Conservation (phyloP, 1,140 invertebrate genomes). For the Drosophila teissieri region DNA sequence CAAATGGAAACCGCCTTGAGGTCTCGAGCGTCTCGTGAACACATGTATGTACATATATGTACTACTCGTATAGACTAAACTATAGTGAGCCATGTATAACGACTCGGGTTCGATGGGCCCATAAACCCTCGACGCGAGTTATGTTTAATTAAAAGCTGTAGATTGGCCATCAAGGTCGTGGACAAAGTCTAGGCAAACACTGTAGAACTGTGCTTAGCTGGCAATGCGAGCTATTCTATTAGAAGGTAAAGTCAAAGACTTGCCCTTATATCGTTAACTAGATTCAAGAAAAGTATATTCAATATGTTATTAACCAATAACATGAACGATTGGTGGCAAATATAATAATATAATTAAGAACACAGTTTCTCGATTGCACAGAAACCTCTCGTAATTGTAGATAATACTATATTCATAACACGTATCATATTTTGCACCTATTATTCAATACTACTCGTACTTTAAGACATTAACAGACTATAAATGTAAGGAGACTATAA, state of each 20-base stretch:
- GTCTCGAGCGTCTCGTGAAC: slow-evolving; percentile 24
- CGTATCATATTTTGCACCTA: neutral
- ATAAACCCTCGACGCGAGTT: slow-evolving; percentile 39
- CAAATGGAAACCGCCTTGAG: slow-evolving; percentile 16
- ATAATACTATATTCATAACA: slow-evolving; percentile 1
- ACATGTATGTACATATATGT: too few relatives aligned
- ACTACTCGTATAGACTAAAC: neutral
- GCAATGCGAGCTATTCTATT: neutral
- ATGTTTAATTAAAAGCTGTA: slow-evolving; percentile 43
- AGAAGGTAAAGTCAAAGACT: neutral
- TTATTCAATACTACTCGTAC: slow-evolving; percentile 1
- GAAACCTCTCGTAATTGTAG: neutral
- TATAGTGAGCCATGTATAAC: slow-evolving; percentile 9
- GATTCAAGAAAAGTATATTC: neutral
- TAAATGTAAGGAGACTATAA: neutral
- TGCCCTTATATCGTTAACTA: too few relatives aligned
- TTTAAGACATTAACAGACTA: neutral
- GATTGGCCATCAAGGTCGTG: slow-evolving; percentile 39
- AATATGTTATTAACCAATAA: neutral
- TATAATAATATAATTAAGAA: too few relatives aligned
- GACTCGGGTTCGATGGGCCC: slow-evolving; percentile 35
- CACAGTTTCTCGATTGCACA: neutral
- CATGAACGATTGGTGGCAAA: neutral
- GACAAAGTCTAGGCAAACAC: neutral
- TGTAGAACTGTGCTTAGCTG: neutral